phyloP scores from a whole-genome alignment of 2,888 invertebrate genomes.

The Drosophila sordidula region DNA sequence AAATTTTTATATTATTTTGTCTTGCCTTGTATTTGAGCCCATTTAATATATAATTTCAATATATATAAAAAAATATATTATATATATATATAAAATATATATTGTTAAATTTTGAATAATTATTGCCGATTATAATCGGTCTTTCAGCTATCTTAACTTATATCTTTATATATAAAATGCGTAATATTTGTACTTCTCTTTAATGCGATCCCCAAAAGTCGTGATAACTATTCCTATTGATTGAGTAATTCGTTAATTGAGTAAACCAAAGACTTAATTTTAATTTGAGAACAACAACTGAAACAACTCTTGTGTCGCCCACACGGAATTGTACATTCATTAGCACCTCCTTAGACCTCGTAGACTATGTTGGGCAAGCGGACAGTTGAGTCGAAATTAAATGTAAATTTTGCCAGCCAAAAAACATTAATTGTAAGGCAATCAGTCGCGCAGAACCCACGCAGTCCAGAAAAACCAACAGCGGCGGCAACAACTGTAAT shows the following conservation, averaged over 20 bases:
- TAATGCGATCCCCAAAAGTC: too few relatives aligned
- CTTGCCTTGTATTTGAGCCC: too few relatives aligned
- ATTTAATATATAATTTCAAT: too few relatives aligned
- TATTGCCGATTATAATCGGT: too few relatives aligned
- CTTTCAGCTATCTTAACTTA: too few relatives aligned
- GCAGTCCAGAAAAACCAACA: constrained; percentile 22
- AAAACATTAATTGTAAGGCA: constrained; percentile 44
- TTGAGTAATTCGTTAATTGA: constrained; percentile 18
- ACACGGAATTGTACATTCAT: constrained; percentile 46
- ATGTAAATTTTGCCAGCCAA: constrained; percentile 44
- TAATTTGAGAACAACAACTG: background rate
- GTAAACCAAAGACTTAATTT: constrained; percentile 12
- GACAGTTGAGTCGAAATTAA: constrained; percentile 67
- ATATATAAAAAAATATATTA: too few relatives aligned
- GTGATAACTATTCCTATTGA: background rate
- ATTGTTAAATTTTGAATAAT: too few relatives aligned
- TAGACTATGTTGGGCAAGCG: constrained; percentile 24
- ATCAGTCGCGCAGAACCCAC: constrained; percentile 51
- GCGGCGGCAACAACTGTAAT: constrained; percentile 30
- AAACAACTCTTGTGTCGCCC: constrained; percentile 11
- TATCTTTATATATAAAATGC: too few relatives aligned
- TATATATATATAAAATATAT: too few relatives aligned
- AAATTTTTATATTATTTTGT: too few relatives aligned
- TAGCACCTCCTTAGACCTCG: constrained; percentile 51
- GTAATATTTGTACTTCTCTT: too few relatives aligned